Evolutionary conservation across 2,113 vertebrate species (phyloP), one percentile per base, ranked within the genome.

Genomic region (Gracilinanus agilis): DNA sequence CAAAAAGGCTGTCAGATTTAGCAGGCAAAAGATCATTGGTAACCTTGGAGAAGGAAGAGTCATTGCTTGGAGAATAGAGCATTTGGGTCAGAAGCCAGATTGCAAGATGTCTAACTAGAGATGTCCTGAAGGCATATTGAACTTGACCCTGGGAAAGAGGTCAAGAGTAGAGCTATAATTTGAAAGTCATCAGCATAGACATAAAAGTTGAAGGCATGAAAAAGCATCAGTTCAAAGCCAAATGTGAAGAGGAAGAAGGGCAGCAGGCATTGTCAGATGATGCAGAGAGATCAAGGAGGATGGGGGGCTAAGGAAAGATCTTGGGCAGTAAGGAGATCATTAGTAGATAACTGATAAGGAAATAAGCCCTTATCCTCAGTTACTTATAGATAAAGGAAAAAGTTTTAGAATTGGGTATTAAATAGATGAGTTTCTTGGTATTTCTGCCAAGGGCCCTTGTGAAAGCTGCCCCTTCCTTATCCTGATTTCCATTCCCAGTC

Each of bases 401-500:
- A 8, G 34, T 83, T 83, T 40, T 83, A 83, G 67, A 83, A 83
- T 23, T 83, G 16, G n/a, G 9, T 34, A 75, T 34, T 75, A 75
- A 40, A 40, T n/a, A 40, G 67, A 40, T 40, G 16, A 83, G n/a
- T 19, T 83, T 83, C 40, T 83, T 34, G 88, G 94, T 53, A 75
- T 93, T n/a, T 44, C 11, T 91, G 88, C 92, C 95, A 54, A 55
- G 56, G n/a, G 40, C 27, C 89, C 53, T 53, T 54, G 95, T 49
- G 23, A 55, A 90, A 75, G 94, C 13, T 34, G 34, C 55, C 91
- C 92, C n/a, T 40, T 55, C 61, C 95, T 8, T 0, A 3, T 94
- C 93, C 0, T 83, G 67, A 83, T 83, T 83, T 92, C 58, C 34
- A 89, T 75, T 56, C 75, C 93, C 75, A 96, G 92, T 67, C 27